phyloP scores from a whole-genome alignment of 2,888 invertebrate genomes.

The Sinhomidia bicolor region DNA sequence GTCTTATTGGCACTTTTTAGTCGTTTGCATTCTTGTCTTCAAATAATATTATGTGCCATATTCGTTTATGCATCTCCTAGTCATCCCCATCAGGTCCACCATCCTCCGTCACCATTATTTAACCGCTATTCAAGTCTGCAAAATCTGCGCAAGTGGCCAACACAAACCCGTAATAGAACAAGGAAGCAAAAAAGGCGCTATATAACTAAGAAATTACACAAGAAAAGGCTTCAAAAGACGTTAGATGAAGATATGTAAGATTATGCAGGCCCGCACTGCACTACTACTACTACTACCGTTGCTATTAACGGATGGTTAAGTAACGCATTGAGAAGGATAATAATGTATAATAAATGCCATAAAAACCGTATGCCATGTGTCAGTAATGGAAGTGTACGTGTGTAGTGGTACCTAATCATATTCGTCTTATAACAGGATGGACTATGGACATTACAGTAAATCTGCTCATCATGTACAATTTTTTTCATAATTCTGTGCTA shows the following conservation, averaged over 20 bases:
- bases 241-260: too few species aligned
- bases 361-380: constrained; percentile 8
- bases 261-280: too few species aligned
- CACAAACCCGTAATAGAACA: too few species aligned
- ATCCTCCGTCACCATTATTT: too few species aligned
- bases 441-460: not conserved
- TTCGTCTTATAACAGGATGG: not conserved
- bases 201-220: too few species aligned
- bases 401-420: too few species aligned
- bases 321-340: not conserved
- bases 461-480: not conserved
- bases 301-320: not conserved
- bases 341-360: not conserved
- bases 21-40: not conserved
- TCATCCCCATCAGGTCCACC: not conserved
- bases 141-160: too few species aligned
- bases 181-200: too few species aligned
- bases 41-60: not conserved
- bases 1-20: constrained; percentile 60
- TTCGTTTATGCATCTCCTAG: not conserved
- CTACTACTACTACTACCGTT: not conserved
- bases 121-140: too few species aligned
- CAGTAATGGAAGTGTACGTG: too few species aligned
- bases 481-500: not conserved
- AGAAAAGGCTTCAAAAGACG: not conserved